phyloP scores from a whole-genome alignment of 1,140 invertebrate species.

The Dinothrombium tinctorium region DNA sequence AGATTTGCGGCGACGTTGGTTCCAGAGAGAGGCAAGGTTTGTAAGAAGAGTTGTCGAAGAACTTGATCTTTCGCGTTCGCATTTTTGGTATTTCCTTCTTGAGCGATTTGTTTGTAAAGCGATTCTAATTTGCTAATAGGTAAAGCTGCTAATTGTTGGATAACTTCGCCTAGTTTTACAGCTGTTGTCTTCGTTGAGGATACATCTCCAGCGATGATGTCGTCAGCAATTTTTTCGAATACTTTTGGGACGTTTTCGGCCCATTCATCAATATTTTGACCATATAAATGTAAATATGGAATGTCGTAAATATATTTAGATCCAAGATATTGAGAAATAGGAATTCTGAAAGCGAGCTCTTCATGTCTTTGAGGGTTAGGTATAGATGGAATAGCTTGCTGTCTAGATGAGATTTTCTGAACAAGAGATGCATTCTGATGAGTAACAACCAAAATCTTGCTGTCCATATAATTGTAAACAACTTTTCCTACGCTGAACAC shows the following conservation, averaged over 20 bases:
- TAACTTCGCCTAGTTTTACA: conserved; percentile 8
- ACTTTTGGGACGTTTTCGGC: neutral
- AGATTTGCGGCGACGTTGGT: conserved; percentile 5
- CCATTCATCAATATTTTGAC: conserved; percentile 6
- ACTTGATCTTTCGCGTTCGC: conserved; percentile 8
- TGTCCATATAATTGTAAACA: conserved; percentile 4
- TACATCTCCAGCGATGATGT: conserved; percentile 9
- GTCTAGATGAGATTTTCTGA: no score
- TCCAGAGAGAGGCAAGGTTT: conserved; percentile 9
- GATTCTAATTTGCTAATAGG: neutral
- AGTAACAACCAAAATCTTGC: conserved; percentile 6
- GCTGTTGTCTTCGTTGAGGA: conserved; percentile 7
- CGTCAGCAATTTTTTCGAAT: conserved; percentile 2
- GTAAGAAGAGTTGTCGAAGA: conserved; percentile 8
- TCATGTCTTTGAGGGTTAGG: no score
- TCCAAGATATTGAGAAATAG: neutral
- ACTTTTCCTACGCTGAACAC: conserved; percentile 8
- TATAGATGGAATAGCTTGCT: no score
- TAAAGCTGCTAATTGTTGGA: conserved; percentile 7
- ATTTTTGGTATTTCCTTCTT: neutral
- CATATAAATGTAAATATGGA: conserved; percentile 7
- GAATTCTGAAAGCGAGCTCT: conserved; percentile 7
- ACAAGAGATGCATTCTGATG: conserved; percentile 8
- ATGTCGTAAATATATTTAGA: neutral
- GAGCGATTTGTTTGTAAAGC: conserved; percentile 5